phyloP scores from a whole-genome alignment of 2,797 vertebrate genomes.

The Sebastes iracundus region DNA sequence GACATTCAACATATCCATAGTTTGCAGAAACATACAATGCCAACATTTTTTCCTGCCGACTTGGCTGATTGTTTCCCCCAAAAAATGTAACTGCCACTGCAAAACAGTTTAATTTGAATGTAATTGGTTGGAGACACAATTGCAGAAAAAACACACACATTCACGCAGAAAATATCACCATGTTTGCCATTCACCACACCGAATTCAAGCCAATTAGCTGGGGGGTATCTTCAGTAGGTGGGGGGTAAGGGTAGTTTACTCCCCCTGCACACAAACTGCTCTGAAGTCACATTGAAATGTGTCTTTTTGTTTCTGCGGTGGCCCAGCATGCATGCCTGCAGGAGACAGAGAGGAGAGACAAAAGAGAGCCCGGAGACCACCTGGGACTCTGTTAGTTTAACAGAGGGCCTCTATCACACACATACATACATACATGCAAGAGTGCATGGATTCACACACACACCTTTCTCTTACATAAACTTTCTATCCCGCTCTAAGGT shows the following conservation, averaged over 20 bases:
- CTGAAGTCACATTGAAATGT: conserved; percentile 80
- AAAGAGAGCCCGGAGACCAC: conserved; percentile 70
- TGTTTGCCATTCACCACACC: neutral
- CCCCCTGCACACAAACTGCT: conserved; percentile 44
- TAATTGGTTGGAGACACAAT: neutral
- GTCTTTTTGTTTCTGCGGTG: conserved; percentile 67
- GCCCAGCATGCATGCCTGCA: conserved; percentile 73
- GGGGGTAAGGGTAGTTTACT: conserved; percentile 30
- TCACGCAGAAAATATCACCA: neutral
- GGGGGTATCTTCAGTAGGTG: conserved; percentile 30
- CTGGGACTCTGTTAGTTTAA: conserved; percentile 80
- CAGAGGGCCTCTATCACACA: conserved; percentile 75
- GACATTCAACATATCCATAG: neutral
- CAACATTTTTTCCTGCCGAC: neutral
- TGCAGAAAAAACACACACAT: neutral
- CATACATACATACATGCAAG: conserved; percentile 25
- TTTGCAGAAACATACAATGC: neutral
- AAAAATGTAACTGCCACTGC: no score
- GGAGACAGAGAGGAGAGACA: conserved; percentile 58
- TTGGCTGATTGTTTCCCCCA: neutral
- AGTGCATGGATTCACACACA: conserved; percentile 1
- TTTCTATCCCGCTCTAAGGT: neutral
- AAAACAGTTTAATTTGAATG: neutral
- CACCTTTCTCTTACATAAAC: conserved; percentile 32
- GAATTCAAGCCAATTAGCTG: conserved; percentile 8